Conservation (phyloP, 2,113 vertebrate species). For the Sarotherodon lohbergeri region DNA sequence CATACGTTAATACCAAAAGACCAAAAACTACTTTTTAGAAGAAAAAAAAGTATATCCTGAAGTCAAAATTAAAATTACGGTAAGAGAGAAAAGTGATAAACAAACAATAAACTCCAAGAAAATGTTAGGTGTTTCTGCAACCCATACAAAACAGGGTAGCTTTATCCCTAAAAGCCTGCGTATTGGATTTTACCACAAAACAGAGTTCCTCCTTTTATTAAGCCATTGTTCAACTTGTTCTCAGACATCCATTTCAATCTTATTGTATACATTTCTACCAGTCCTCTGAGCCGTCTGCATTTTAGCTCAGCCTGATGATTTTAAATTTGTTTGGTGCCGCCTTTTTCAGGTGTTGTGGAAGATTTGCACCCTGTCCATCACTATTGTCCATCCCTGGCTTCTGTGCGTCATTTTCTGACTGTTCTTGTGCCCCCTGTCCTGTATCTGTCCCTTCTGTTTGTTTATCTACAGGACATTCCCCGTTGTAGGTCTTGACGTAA, state of each 20-base stretch:
- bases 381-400: slow-evolving; percentile 70
- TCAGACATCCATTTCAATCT: not conserved
- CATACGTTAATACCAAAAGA: slow-evolving; percentile 27
- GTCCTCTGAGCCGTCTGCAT: not conserved
- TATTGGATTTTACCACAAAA: not conserved
- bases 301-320: slow-evolving; percentile 70
- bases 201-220: not conserved
- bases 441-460: slow-evolving; percentile 58
- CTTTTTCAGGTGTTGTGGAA: slow-evolving; percentile 48
- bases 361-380: slow-evolving; percentile 68
- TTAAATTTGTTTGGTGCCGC: slow-evolving; percentile 48
- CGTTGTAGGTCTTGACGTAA: slow-evolving; percentile 93
- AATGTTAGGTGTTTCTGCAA: not conserved
- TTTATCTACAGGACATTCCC: slow-evolving; percentile 90
- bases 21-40: not conserved
- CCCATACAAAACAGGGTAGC: not conserved
- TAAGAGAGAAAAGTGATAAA: not conserved
- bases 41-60: not conserved
- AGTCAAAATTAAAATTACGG: not conserved
- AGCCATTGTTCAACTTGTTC: not conserved
- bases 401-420: slow-evolving; percentile 65
- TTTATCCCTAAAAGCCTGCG: not conserved
- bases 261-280: not conserved
- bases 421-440: slow-evolving; percentile 68
- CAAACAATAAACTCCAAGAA: not conserved